Base-by-base conservation (phyloP, 2,888 invertebrate genomes). In the Trachelus stipa region DNA sequence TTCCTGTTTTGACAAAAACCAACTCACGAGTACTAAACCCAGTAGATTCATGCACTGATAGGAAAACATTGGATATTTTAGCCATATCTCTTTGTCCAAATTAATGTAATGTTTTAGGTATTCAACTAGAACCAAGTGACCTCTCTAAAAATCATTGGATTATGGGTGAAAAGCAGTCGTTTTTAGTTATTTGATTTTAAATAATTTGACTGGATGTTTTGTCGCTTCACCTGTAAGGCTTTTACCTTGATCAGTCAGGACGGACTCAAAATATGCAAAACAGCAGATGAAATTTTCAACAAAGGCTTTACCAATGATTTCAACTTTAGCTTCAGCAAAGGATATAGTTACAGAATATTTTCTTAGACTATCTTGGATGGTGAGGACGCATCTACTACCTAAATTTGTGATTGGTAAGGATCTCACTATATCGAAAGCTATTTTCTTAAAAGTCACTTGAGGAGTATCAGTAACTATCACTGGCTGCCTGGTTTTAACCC, bases 391-490 rank as follows among this genome's bases (percentile, higher is more conserved):
- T 12, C 71, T 73, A 31, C 84, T 81, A n/a, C 80, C 82, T 33
- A 34, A 40, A 11, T 69, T 30, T 23, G 79, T 80, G 34, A 35
- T 23, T 0, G 75, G 77, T n/a, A 81, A 37, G 0, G 82, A 82
- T 11, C 83, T 83, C 3, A 83, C 80, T 12, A 81, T 79, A 35
- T 85, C 81, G 0, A 82, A 23, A 0, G 77, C 69, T 2, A 78
- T 31, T 71, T 80, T 78, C 11, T 80, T 78, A 69, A 80, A 78
- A 1, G 73, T 56, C 37, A 12, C 31, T 6, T 40, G 15, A 4
- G 80, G 76, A 1, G 79, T 76, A 15, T 81, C 79, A 0, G 81
- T 81, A 0, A 81, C 30, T 12, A 78, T 33, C 81, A 78, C 78
- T 34, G 81, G 78, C 4, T 75, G 71, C 12, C 37, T 76, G 15